Conservation (phyloP, 2,113 vertebrate genomes). For the Zeus faber region DNA sequence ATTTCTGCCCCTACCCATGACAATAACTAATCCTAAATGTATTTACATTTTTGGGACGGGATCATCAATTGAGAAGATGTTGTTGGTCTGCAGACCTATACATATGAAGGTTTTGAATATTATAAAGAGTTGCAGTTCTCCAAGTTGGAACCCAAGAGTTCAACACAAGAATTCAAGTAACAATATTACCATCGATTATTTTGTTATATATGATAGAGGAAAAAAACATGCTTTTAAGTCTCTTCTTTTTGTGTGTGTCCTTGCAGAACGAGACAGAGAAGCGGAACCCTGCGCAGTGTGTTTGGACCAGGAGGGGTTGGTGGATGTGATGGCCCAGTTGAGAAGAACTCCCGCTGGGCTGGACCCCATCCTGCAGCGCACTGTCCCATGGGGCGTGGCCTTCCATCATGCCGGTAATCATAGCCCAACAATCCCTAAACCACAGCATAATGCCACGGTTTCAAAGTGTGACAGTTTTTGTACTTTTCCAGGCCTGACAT, state of each 20-base stretch:
- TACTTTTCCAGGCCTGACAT: constrained; percentile 83
- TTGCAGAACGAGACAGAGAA: constrained; percentile 40
- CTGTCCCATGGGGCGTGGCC: constrained; percentile 90
- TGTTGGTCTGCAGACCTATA: too few relatives aligned
- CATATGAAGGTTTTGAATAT: too few relatives aligned
- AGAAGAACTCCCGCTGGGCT: constrained; percentile 84
- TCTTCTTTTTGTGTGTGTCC: background rate
- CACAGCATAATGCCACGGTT: background rate
- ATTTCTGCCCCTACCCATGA: too few relatives aligned
- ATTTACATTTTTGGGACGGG: too few relatives aligned
- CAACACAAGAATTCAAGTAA: too few relatives aligned
- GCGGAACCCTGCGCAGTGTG: constrained; percentile 62
- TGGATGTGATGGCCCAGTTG: constrained; percentile 85
- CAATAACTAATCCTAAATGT: too few relatives aligned
- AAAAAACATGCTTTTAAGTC: too few relatives aligned
- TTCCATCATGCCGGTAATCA: constrained; percentile 95
- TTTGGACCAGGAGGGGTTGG: constrained; percentile 76
- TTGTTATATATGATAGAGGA: too few relatives aligned
- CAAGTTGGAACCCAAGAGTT: too few relatives aligned
- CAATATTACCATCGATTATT: too few relatives aligned
- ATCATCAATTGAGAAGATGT: too few relatives aligned
- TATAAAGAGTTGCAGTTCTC: too few relatives aligned
- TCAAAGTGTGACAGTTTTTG: background rate
- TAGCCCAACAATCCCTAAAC: background rate
- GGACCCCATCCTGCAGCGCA: constrained; percentile 84